Evolutionary conservation across 2,888 invertebrate species (phyloP).

Genomic region (Amphipyra tragopoginis): DNA sequence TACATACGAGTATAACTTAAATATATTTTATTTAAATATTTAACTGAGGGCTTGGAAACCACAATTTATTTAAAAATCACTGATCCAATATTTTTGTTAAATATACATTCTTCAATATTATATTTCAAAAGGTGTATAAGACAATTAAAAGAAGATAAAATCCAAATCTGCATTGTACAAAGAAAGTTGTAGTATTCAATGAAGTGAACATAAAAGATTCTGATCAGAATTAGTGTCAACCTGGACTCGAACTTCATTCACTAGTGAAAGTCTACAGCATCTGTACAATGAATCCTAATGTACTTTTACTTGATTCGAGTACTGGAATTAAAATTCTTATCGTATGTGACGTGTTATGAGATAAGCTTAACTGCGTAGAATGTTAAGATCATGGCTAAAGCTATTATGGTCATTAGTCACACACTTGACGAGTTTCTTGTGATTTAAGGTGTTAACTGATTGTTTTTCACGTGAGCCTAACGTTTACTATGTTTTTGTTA

Average conservation of each 20-base stretch:
- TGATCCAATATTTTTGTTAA: not conserved
- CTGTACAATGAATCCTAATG: slow-evolving; percentile 61
- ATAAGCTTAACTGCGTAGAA: slow-evolving; percentile 63
- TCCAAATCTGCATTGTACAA: slow-evolving; percentile 14
- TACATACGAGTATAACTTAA: too few species aligned
- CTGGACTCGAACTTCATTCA: slow-evolving; percentile 61
- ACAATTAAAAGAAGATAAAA: slow-evolving; percentile 1
- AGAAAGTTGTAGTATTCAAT: slow-evolving; percentile 41
- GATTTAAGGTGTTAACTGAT: slow-evolving; percentile 39
- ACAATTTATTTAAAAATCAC: not conserved
- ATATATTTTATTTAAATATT: not conserved
- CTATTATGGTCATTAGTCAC: slow-evolving; percentile 51
- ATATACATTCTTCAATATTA: too few species aligned
- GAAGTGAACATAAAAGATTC: slow-evolving; percentile 45
- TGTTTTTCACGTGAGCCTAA: slow-evolving; percentile 10
- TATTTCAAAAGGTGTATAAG: not conserved
- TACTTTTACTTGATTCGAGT: slow-evolving; percentile 59
- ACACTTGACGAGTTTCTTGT: slow-evolving; percentile 31
- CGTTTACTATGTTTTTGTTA: slow-evolving; percentile 16
- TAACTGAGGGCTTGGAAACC: not conserved
- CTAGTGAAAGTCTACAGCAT: slow-evolving; percentile 69
- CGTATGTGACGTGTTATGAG: slow-evolving; percentile 48
- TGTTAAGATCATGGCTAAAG: slow-evolving; percentile 70
- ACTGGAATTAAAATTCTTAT: slow-evolving; percentile 44
- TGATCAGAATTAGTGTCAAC: slow-evolving; percentile 62